Evolutionary conservation across 2,888 invertebrate species (phyloP), one percentile per base, ranked within the genome.

Genomic region (Antheraea yamamai): DNA sequence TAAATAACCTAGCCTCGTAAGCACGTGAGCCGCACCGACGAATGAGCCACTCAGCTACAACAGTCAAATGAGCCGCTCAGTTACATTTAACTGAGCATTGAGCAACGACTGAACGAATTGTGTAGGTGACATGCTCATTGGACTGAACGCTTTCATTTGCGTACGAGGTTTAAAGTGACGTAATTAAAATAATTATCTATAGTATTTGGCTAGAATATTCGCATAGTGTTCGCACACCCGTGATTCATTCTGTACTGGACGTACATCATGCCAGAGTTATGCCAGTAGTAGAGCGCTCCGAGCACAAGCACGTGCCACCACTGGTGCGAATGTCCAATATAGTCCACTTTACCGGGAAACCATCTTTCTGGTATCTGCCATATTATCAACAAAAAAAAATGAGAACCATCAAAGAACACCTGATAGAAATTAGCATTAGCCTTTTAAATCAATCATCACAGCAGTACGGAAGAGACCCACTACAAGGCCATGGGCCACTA

Each of bases 271-370:
- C 97, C 98, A 6, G 98, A 92, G 88, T 97, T 97, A 90, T 99
- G 99, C 99, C 99, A 99, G 92, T 98, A 99, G 89, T 98, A 97
- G 73, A 99, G 96, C 0, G 98, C 98, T 0, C 96, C 95, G 10
- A 99, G 96, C 0, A 99, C 98, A 75, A 99, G 95, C 47, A 98
- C 95, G 90, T 99, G 99, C 99, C 99, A 99, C 97, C 98, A 98
- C 87, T 99, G 99, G 92, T 99, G 99, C 58, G 98, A 99, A 82
- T 98, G 98, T 0, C 99, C 99, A 71, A 99, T 95, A 89, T 97
- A 98, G 93, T 99, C 99, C 84, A 99, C 97, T 87, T 96, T 96
- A 83, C 99, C 99, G 80, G 97, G 96, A 85, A 96, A 96, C 94
- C 98, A 97, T 82, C 98, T 96, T 90, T 99, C 99, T 23, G 99